Evolutionary conservation across 2,888 invertebrate genomes (phyloP).

Genomic region (Drosophila affinis): DNA sequence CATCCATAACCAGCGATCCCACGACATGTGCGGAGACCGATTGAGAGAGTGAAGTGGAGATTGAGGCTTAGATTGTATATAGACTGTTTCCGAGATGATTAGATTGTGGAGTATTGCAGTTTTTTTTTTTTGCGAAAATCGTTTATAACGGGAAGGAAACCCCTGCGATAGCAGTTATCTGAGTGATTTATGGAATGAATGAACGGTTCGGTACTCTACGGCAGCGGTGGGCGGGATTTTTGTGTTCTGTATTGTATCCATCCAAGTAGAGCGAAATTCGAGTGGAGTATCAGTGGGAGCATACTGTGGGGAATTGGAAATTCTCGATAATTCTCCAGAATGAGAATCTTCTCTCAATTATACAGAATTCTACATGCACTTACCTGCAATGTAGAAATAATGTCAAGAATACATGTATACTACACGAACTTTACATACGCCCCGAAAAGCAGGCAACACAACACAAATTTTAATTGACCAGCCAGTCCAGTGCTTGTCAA

Average conservation of each 20-base stretch:
- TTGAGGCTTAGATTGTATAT: constrained; percentile 1
- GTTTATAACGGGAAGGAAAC: neutral
- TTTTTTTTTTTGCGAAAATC: neutral
- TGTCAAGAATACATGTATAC: too few species aligned
- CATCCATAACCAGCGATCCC: constrained; percentile 14
- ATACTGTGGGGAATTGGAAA: too few species aligned
- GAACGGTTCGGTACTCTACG: neutral
- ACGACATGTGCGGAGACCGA: neutral
- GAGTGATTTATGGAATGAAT: constrained; percentile 32
- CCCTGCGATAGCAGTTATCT: constrained; percentile 11
- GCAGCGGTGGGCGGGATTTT: too few species aligned
- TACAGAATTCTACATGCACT: too few species aligned
- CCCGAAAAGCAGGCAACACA: constrained; percentile 45
- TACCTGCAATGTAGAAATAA: too few species aligned
- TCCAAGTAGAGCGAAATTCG: too few species aligned
- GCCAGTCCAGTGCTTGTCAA: constrained; percentile 16
- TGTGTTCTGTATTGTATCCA: too few species aligned
- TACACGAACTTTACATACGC: neutral
- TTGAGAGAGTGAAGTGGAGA: constrained; percentile 1
- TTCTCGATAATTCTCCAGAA: too few species aligned
- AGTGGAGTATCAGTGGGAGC: too few species aligned
- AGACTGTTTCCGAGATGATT: constrained; percentile 18
- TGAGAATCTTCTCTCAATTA: too few species aligned
- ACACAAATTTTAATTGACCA: neutral
- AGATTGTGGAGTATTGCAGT: constrained; percentile 18